Conservation (phyloP, 2,888 invertebrate species). For the Luffia ferchaultella region DNA sequence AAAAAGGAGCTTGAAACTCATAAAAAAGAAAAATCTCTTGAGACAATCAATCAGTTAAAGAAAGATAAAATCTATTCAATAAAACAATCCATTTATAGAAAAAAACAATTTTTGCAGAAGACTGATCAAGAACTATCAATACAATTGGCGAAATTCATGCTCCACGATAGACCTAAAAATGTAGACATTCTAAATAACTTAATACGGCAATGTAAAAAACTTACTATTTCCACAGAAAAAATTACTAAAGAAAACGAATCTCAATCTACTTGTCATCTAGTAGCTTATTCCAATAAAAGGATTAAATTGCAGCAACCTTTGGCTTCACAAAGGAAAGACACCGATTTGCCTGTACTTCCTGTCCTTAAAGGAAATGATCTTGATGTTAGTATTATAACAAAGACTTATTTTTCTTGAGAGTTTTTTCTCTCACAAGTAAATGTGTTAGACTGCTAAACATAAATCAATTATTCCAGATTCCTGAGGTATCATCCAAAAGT, state of each 20-base stretch:
- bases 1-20: constrained; percentile 39
- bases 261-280: background rate
- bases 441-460: too few relatives aligned
- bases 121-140: constrained; percentile 28
- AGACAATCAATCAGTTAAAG: constrained; percentile 36
- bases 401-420: too few relatives aligned
- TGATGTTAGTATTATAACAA: too few relatives aligned
- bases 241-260: constrained; percentile 11
- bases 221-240: constrained; percentile 21
- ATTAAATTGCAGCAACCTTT: too few relatives aligned
- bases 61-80: background rate
- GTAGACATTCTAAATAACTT: constrained; percentile 22
- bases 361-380: background rate
- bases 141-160: constrained; percentile 34
- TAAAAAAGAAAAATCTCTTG: constrained; percentile 37
- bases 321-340: background rate
- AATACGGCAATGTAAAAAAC: constrained; percentile 17
- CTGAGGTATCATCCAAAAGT: too few relatives aligned
- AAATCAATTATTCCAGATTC: too few relatives aligned
- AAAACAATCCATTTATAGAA: background rate
- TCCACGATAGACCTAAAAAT: constrained; percentile 27
- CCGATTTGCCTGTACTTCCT: background rate
- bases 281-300: background rate
- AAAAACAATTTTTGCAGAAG: constrained; percentile 21
- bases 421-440: too few relatives aligned